phyloP scores from a whole-genome alignment of 2,797 vertebrate genomes.

The Apodemus agrarius region DNA sequence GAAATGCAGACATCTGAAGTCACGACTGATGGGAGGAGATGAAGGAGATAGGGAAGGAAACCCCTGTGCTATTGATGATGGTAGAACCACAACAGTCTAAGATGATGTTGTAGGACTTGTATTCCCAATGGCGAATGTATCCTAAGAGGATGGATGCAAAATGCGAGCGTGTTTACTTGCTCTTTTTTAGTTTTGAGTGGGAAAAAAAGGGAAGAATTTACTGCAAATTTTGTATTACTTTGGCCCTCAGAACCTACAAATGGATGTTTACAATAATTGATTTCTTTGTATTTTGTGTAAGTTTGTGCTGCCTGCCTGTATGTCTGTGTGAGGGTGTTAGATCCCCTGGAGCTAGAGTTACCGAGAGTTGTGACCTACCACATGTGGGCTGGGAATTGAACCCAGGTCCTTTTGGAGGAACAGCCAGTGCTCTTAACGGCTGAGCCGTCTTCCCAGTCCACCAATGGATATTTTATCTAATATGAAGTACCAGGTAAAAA shows the following conservation, averaged over 20 bases:
- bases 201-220: neutral
- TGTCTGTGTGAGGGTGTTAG: neutral
- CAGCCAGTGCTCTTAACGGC: neutral
- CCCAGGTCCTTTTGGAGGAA: neutral
- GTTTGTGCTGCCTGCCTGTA: neutral
- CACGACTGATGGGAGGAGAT: neutral
- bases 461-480: neutral
- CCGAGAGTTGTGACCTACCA: neutral
- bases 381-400: neutral
- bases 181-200: conserved; percentile 48
- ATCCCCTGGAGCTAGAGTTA: neutral
- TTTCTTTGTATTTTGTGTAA: neutral
- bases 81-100: neutral
- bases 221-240: neutral
- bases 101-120: too few species aligned
- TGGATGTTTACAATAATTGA: neutral
- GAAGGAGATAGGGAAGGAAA: too few species aligned
- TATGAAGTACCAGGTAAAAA: neutral
- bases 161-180: neutral
- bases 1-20: neutral
- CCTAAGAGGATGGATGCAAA: neutral
- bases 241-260: neutral
- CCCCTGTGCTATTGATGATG: rapidly evolving
- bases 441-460: neutral
- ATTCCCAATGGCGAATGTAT: neutral